A percentile compares a stretch with the other conserved stretches of the same genome.
Evolutionary conservation across 2,888 invertebrate species (phyloP).

Genomic region (Hylaea fasciaria): DNA sequence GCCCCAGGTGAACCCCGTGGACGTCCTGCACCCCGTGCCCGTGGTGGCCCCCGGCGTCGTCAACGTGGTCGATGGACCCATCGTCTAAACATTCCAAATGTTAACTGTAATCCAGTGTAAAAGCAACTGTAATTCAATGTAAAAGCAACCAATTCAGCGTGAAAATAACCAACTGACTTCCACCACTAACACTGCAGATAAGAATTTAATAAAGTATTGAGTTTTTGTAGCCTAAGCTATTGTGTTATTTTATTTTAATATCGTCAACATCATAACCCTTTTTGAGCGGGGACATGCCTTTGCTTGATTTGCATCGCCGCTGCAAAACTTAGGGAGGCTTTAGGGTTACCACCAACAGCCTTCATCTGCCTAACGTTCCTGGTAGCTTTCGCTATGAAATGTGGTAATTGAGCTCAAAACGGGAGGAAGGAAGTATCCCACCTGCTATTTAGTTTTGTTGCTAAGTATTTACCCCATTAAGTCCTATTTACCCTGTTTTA

Average conservation of each 20-base stretch:
- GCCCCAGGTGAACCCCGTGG: slow-evolving; percentile 46
- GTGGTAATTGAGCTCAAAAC: too few species aligned
- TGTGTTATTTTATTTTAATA: slow-evolving; percentile 9
- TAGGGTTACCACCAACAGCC: too few species aligned
- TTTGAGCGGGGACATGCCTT: too few species aligned
- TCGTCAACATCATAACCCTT: too few species aligned
- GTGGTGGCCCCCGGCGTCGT: slow-evolving; percentile 38
- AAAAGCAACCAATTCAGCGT: background rate
- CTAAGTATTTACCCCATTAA: too few species aligned
- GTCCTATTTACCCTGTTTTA: too few species aligned
- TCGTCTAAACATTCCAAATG: slow-evolving; percentile 20
- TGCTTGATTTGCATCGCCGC: too few species aligned
- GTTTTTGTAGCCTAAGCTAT: slow-evolving; percentile 10
- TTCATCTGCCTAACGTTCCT: too few species aligned
- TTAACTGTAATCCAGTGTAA: slow-evolving; percentile 13
- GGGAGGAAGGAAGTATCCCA: too few species aligned
- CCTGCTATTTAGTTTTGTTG: too few species aligned
- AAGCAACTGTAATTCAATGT: background rate
- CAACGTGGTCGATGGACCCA: slow-evolving; percentile 34
- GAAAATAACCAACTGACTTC: background rate
- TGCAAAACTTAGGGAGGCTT: too few species aligned
- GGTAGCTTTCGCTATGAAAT: too few species aligned
- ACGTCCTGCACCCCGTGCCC: slow-evolving; percentile 38
- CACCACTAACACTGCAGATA: slow-evolving; percentile 20
- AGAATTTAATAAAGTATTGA: slow-evolving; percentile 26